Evolutionary conservation across 2,888 invertebrate species (phyloP).

Genomic region (Trissolcus japonicus): DNA sequence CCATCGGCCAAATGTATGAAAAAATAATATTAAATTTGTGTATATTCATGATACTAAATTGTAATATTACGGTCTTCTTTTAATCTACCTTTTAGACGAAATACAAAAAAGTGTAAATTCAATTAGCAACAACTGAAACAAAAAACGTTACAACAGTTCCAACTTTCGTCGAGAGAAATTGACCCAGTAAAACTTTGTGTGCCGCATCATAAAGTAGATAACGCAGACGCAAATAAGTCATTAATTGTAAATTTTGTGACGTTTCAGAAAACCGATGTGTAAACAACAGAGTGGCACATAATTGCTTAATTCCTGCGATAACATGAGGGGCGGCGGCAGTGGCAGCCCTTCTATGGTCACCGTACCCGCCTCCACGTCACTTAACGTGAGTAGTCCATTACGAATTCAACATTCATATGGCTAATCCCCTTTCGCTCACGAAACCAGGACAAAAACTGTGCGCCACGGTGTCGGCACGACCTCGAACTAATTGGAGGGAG

Average conservation of each 20-base stretch:
- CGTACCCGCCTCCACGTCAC: conserved; percentile 68
- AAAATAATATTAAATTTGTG: no score
- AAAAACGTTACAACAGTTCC: no score
- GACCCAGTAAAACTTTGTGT: background rate
- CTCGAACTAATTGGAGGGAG: conserved; percentile 59
- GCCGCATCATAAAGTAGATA: background rate
- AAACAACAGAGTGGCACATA: conserved; percentile 32
- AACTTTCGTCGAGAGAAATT: conserved; percentile 5
- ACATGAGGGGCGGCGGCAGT: conserved; percentile 67
- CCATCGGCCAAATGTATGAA: no score
- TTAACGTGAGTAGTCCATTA: conserved; percentile 67
- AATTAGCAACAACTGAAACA: background rate
- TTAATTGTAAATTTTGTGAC: conserved; percentile 37
- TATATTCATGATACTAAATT: no score
- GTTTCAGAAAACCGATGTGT: conserved; percentile 36
- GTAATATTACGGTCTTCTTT: no score
- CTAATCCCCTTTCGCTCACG: conserved; percentile 59
- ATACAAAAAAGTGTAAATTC: background rate
- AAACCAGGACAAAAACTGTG: conserved; percentile 57
- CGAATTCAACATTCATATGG: conserved; percentile 53
- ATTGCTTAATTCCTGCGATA: conserved; percentile 55
- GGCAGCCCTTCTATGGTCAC: conserved; percentile 67
- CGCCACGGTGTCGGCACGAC: conserved; percentile 53
- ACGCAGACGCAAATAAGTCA: conserved; percentile 1
- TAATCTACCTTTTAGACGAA: no score